Evolutionary conservation across 2,888 invertebrate species (phyloP), one percentile per base, ranked within the genome.

Genomic region (Drosophila rubida): DNA sequence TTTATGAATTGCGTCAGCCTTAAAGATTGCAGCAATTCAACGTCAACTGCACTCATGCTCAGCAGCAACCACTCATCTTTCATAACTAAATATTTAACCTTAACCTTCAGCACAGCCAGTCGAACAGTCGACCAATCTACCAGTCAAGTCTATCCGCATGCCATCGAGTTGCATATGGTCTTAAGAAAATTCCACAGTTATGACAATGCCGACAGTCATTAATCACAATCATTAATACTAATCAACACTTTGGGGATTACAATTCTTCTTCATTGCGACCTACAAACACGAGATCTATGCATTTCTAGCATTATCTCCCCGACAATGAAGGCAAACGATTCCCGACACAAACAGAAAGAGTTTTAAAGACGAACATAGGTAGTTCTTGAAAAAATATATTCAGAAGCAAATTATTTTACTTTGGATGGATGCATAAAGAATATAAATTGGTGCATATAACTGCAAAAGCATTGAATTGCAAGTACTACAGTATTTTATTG

Each of bases 1-100:
- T 25, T 37, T 32, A 46, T 45, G 54, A 70, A 63, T 65, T 76
- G 71, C 57, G 51, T 37, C 51, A 61, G 5, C 16, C n/a, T 42
- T 14, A 63, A 16, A 42, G 41, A 49, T 35, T 60, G 39, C 27
- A 37, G n/a, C 51, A 49, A 49, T 35, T 53, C 41, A 58, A 32
- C 44, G 54, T 61, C 58, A 27, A 13, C 25, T 44, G 23, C 14
- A 9, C 30, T 39, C 54, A 61, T 50, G 37, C 55, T 49, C 49
- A 35, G 16, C 19, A 37, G 3, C 11, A 39, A n/a, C 25, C 45
- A n/a, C 35, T 8, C 32, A 16, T 25, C 22, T 27, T 35, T 64
- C n/a, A 57, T 49, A 37, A 30, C 35, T 9, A 61, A 70, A 42
- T 64, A 55, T 58, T 64, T 76, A 50, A 72, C 66, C 72, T 71